Percentiles rank a stretch among this genome's conserved stretches.
phyloP scores from a whole-genome alignment of 1,140 invertebrate species.

The Drosophila lacertosa region DNA sequence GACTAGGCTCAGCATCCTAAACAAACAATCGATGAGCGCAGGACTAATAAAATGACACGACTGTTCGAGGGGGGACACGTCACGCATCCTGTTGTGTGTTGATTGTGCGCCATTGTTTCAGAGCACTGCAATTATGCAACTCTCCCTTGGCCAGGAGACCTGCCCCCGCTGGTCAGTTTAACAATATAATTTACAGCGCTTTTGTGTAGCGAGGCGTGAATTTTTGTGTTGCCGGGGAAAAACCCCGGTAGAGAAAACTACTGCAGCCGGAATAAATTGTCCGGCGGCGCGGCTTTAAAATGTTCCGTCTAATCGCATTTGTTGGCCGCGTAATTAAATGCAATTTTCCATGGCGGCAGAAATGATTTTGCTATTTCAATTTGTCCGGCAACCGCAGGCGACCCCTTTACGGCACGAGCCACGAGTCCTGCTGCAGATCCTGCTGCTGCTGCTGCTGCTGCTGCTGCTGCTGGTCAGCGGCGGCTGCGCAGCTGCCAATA shows the following conservation, averaged over 20 bases:
- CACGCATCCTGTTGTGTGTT: conserved; percentile 38
- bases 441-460: conserved; percentile 26
- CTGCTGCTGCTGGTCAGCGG: conserved; percentile 16
- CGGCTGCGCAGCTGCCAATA: conserved; percentile 67
- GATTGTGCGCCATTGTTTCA: conserved; percentile 62
- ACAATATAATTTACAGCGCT: conserved; percentile 81
- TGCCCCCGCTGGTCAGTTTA: conserved; percentile 54
- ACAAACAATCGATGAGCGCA: conserved; percentile 61
- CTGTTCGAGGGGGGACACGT: conserved; percentile 1
- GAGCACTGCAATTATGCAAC: conserved; percentile 64
- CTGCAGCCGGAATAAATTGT: conserved; percentile 7
- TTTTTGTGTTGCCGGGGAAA: conserved; percentile 46
- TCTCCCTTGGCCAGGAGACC: conserved; percentile 10
- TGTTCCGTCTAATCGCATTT: conserved; percentile 71
- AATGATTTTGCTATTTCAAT: conserved; percentile 77
- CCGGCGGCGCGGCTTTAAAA: conserved; percentile 40
- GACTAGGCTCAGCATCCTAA: conserved; percentile 60
- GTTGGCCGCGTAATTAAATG: conserved; percentile 67
- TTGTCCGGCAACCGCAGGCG: conserved; percentile 69
- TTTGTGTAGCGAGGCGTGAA: conserved; percentile 84
- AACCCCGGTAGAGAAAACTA: neutral
- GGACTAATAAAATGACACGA: conserved; percentile 61
- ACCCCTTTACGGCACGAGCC: conserved; percentile 52
- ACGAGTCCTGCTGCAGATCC: conserved; percentile 28
- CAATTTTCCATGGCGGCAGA: conserved; percentile 53